A percentile compares a stretch with the other conserved stretches of the same genome.
Conservation (phyloP, 2,797 vertebrate species). For the Crenichthys baileyi region DNA sequence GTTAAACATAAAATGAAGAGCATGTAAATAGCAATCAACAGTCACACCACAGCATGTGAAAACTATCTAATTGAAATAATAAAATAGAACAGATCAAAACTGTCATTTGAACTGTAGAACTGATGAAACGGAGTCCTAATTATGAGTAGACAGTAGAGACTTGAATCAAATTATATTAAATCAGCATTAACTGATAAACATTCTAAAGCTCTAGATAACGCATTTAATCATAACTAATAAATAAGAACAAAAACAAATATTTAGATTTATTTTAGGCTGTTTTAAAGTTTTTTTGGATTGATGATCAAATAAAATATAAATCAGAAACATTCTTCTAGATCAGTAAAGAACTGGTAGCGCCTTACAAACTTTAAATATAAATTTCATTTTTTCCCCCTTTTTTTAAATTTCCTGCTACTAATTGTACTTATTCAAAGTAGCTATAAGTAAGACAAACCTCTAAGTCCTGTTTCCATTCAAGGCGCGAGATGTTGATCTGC, state of each 20-base stretch:
- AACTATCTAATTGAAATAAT: background rate
- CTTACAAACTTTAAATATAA: slow-evolving; percentile 3
- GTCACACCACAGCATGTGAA: no score
- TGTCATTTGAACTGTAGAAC: background rate
- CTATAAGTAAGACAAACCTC: no score
- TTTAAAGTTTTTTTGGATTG: background rate
- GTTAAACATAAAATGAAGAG: background rate
- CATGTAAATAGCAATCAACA: background rate
- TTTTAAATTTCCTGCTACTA: background rate
- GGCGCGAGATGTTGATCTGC: background rate
- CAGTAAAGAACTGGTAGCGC: background rate
- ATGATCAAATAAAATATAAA: no score
- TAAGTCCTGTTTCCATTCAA: no score
- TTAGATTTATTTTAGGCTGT: background rate
- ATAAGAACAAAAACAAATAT: background rate
- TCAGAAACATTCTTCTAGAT: background rate
- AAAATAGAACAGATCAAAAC: background rate
- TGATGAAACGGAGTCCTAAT: background rate
- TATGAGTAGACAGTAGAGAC: background rate
- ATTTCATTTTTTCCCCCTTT: background rate
- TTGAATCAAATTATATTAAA: background rate
- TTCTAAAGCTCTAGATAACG: background rate
- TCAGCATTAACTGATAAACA: background rate
- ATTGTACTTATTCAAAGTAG: no score
- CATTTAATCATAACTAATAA: background rate